phyloP scores from a whole-genome alignment of 2,888 invertebrate species.

The Himalopsyche tibetana region DNA sequence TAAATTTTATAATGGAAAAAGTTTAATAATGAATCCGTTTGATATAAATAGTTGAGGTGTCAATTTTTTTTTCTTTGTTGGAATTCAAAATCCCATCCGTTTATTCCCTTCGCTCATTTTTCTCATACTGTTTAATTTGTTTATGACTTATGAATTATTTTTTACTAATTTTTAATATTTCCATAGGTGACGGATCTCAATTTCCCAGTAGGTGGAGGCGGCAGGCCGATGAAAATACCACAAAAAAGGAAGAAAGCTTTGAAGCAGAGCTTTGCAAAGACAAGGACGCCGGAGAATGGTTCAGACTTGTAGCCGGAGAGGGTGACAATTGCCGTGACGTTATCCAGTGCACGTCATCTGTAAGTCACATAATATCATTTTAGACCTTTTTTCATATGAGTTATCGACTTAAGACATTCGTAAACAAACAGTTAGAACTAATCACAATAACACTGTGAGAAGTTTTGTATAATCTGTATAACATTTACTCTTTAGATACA shows the following conservation, averaged over 20 bases:
- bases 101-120: neutral
- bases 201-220: conserved; percentile 79
- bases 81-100: too few relatives aligned
- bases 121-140: neutral
- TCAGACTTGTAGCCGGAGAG: conserved; percentile 91
- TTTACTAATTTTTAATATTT: neutral
- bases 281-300: conserved; percentile 97
- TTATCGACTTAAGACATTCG: too few relatives aligned
- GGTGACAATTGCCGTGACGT: conserved; percentile 96
- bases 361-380: conserved; percentile 72
- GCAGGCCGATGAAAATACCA: conserved; percentile 80
- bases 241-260: conserved; percentile 91
- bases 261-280: conserved; percentile 94
- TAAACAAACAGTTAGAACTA: too few relatives aligned
- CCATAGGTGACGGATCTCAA: conserved; percentile 52
- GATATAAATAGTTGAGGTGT: too few relatives aligned
- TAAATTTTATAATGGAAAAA: too few relatives aligned
- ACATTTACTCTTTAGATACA: too few relatives aligned
- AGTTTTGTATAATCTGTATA: too few relatives aligned
- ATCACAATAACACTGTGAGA: too few relatives aligned
- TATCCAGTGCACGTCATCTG: conserved; percentile 95
- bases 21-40: too few relatives aligned
- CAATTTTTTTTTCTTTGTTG: too few relatives aligned
- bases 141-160: neutral
- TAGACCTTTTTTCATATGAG: too few relatives aligned